Conservation (phyloP, 2,888 invertebrate genomes). For the Phytoseiulus persimilis region DNA sequence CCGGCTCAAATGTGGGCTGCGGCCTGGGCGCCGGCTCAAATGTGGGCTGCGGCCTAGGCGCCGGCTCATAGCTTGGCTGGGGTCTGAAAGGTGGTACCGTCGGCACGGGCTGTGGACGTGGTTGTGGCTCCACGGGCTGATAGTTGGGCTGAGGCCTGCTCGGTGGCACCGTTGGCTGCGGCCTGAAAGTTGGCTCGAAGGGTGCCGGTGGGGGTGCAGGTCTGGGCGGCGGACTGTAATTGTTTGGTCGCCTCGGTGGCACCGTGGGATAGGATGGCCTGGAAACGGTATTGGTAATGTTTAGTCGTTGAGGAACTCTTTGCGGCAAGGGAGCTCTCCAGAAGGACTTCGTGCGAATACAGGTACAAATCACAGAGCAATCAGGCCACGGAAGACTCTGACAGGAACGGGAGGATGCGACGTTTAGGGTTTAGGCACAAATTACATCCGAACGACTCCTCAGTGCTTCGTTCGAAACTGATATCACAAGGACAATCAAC, state of each 20-base stretch:
- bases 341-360: not conserved
- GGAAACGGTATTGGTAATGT: not conserved
- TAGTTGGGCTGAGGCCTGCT: conserved; percentile 10
- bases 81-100: not conserved
- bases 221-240: conserved; percentile 13
- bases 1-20: not conserved
- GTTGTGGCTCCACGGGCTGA: conserved; percentile 17
- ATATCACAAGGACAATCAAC: not conserved
- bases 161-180: conserved; percentile 29
- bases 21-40: not conserved
- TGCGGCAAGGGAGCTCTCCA: not conserved
- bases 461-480: not conserved
- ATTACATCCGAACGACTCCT: not conserved
- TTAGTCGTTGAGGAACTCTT: not conserved
- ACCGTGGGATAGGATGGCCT: conserved; percentile 31
- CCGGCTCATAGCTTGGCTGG: not conserved
- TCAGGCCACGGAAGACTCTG: not conserved
- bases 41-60: not conserved
- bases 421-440: not conserved
- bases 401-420: not conserved
- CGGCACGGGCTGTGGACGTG: not conserved
- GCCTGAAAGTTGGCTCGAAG: not conserved
- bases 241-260: conserved; percentile 25
- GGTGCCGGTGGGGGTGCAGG: conserved; percentile 6
- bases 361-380: not conserved